Conservation (phyloP, 2,113 vertebrate genomes). For the Pongo abelii region DNA sequence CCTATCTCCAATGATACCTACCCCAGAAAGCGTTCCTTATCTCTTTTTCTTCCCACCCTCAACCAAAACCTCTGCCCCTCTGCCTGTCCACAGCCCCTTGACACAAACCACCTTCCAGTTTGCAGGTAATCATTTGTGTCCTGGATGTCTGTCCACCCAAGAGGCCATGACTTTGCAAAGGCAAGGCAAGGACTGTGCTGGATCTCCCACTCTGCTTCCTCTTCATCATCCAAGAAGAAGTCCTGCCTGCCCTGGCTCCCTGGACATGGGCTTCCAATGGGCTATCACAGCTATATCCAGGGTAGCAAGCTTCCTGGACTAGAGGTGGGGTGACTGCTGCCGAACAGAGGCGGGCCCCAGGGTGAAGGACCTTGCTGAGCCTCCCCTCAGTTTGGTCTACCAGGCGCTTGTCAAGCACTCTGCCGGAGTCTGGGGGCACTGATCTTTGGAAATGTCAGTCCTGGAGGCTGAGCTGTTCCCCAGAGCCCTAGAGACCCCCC, state of each 20-base stretch:
- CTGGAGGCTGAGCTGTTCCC: neutral
- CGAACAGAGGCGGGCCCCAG: neutral
- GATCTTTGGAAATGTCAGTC: neutral
- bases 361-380: neutral
- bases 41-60: neutral
- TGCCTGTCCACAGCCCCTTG: neutral
- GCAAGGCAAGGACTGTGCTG: neutral
- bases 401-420: neutral
- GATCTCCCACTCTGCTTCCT: neutral
- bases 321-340: accelerated
- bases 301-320: neutral
- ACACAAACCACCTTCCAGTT: neutral
- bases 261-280: neutral
- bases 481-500: neutral
- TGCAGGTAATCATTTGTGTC: neutral
- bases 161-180: neutral
- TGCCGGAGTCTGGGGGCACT: neutral
- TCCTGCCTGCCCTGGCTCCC: too few species aligned
- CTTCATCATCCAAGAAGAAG: neutral
- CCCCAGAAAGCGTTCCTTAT: neutral
- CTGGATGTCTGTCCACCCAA: neutral
- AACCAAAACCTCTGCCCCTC: neutral
- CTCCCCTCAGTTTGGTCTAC: too few species aligned
- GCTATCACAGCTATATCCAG: neutral
- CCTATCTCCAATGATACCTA: neutral